Evolutionary conservation across 2,888 invertebrate genomes (phyloP), one percentile per base, ranked within the genome.

Genomic region (Cheilosia scutellata): DNA sequence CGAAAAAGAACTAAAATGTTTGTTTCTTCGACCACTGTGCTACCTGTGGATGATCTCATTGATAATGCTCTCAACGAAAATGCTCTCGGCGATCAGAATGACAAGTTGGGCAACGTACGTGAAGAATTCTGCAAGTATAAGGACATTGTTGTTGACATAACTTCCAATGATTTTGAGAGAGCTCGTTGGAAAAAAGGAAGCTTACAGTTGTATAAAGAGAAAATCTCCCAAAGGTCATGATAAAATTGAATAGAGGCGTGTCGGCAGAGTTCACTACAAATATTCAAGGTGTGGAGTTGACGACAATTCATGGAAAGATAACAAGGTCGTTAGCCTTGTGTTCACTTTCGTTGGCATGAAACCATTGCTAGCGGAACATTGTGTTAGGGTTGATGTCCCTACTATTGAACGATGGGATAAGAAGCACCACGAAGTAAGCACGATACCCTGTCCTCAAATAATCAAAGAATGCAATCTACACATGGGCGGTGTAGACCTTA

Each of bases 401-500:
- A 68, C 82, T 49, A 53, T 75, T 63, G 31, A 62, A 71, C 53
- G 71, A 37, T n/a, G n/a, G n/a, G n/a, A n/a, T n/a, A n/a, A n/a
- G n/a, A n/a, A n/a, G n/a, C n/a, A n/a, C n/a, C n/a, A n/a, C n/a
- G n/a, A n/a, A n/a, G n/a, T n/a, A n/a, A n/a, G n/a, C n/a, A n/a
- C n/a, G n/a, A n/a, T n/a, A 76, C 55, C 40, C 5, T 80, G 79
- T 25, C 75, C 76, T 2, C 53, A 80, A 62, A 72, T 80, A 9
- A 72, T 71, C 57, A 65, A 76, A 29, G 80, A 68, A 42, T 76
- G 57, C 51, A 82, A 82, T 63, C 27, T 53, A 5, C 80, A 82
- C 37, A 82, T 82, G 80, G 80, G 75, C 5, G 75, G 80, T 47
- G 70, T 82, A 31, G 70, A 82, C 40, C 63, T 75, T 27, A 68